Base-by-base conservation (phyloP, 53 echinoderm and acorn worm genomes). In the Paelopatides confundens region DNA sequence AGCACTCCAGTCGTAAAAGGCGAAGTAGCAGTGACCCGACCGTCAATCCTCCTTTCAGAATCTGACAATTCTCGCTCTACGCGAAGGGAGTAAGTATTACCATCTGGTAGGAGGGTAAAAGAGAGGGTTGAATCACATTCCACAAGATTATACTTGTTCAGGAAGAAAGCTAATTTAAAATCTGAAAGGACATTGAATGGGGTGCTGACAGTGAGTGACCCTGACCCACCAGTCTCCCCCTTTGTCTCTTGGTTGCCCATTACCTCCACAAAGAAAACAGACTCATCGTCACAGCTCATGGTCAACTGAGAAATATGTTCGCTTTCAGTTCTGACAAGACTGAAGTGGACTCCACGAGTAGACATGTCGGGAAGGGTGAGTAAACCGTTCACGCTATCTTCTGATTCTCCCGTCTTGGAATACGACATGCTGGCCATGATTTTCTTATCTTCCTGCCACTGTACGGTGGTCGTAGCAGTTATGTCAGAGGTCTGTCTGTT, bases 101-200 rank as follows among this genome's bases (percentile, higher is more conserved):
- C 46, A 0, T 39, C 74, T 39, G 74, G 74, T 12, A 74, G 29
- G 12, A 43, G 43, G 27, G 35, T 46, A 24, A 74, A 74, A 6
- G 39, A 18, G 2, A 74, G 39, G 18, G 23, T 23, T 26, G 74
- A 18, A 39, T 74, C 74, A 40, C 15, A 24, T 3, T 23, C 23
- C 27, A 35, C 5, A 10, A 5, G 1, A 17, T 74, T 26, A 39
- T 37, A 9, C 26, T 36, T 35, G 26, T 39, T 28, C 26, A 74
- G n/a, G 12, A 11, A 2, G 18, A 39, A 46, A 28, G 7, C 70
- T 36, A 70, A 14, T 0, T 6, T 36, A 24, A 70, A 36, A 17
- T 70, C 70, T 35, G n/a, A 37, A 3, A 69, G 69, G 13, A 69
- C 35, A 23, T 69, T 12, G 69, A 69, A 69, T 69, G 69, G 74